Percentiles rank a stretch among this genome's conserved stretches.
Conservation (phyloP, 2,888 invertebrate species). For the Heliconius sara region DNA sequence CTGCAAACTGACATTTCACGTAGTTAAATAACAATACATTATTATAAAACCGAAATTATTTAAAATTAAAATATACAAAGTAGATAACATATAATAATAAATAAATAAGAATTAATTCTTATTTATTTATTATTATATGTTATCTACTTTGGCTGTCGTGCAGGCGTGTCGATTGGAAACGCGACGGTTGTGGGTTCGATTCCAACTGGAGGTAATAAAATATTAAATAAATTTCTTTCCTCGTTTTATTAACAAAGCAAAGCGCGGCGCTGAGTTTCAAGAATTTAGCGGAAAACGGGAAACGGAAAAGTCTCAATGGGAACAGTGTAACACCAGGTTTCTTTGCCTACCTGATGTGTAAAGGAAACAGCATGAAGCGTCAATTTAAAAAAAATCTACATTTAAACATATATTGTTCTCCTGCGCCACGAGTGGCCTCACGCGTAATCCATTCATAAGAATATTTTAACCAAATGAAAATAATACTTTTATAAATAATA, state of each 20-base stretch:
- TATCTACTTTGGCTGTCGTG: too few relatives aligned
- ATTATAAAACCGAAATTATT: background rate
- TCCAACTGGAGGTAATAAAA: too few relatives aligned
- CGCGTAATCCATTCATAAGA: background rate
- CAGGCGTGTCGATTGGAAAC: too few relatives aligned
- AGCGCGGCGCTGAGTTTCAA: too few relatives aligned
- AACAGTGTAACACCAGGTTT: background rate
- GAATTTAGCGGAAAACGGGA: background rate
- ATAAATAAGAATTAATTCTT: too few relatives aligned
- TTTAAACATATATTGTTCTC: background rate
- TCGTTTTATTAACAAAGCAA: too few relatives aligned
- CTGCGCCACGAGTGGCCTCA: too few relatives aligned
- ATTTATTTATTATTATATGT: too few relatives aligned
- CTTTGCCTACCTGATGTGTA: background rate
- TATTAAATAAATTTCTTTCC: too few relatives aligned
- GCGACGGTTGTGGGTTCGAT: too few relatives aligned
- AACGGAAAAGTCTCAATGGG: background rate
- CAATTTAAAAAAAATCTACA: background rate
- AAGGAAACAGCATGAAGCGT: background rate
- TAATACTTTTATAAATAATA: background rate
- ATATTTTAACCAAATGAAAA: background rate
- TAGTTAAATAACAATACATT: background rate
- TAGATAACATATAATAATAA: too few relatives aligned
- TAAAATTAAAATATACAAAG: background rate
- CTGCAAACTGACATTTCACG: background rate